phyloP scores from a whole-genome alignment of 1,140 invertebrate species.

The Mamestra configurata region DNA sequence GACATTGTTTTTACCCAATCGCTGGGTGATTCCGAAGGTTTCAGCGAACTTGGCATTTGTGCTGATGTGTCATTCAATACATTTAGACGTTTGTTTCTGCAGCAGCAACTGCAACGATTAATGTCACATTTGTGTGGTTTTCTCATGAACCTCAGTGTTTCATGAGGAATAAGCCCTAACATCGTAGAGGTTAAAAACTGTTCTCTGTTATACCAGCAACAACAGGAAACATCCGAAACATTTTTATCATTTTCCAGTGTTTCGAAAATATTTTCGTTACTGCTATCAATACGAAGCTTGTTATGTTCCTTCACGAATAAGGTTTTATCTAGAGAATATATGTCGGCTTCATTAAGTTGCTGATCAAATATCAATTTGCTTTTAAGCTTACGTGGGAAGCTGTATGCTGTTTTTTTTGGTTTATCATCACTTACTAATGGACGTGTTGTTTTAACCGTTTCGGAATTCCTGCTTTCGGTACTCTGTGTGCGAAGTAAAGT shows the following conservation, averaged over 20 bases:
- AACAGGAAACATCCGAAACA: slow-evolving; percentile 4
- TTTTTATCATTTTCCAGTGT: background rate
- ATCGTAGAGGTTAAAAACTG: background rate
- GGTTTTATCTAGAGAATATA: background rate
- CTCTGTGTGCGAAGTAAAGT: background rate
- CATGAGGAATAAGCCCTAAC: background rate
- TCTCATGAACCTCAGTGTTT: slow-evolving; percentile 47
- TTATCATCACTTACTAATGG: background rate
- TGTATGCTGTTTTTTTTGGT: background rate
- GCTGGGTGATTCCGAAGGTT: background rate
- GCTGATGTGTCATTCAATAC: too few species aligned
- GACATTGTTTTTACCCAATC: background rate
- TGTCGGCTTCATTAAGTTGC: slow-evolving; percentile 1
- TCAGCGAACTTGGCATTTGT: background rate
- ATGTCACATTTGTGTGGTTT: slow-evolving; percentile 52
- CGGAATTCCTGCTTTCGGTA: background rate
- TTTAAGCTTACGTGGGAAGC: background rate
- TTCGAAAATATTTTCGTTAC: too few species aligned
- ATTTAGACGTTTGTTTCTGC: slow-evolving; percentile 6
- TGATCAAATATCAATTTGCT: background rate
- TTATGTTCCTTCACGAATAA: background rate
- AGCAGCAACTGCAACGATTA: slow-evolving; percentile 58
- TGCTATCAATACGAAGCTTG: background rate
- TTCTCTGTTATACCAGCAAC: slow-evolving; percentile 57
- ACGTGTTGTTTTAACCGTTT: background rate